Evolutionary conservation across 2,113 vertebrate genomes (phyloP).

Genomic region (Archocentrus centrarchus): DNA sequence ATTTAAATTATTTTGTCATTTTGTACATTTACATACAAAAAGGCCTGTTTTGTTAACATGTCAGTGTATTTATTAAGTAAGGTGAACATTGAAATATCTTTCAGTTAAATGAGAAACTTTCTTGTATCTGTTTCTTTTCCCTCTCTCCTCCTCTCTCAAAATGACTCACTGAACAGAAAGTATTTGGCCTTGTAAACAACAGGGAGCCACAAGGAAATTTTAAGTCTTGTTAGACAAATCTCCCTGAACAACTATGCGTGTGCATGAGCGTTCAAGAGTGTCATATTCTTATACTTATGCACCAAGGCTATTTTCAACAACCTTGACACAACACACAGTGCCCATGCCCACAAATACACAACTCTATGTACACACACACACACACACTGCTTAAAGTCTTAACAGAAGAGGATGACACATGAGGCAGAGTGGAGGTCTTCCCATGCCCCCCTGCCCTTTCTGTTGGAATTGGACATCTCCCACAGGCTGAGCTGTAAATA

Average conservation of each 20-base stretch:
- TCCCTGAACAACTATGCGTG: slow-evolving; percentile 24
- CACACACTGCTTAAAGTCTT: slow-evolving; percentile 50
- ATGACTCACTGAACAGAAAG: slow-evolving; percentile 31
- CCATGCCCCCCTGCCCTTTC: slow-evolving; percentile 89
- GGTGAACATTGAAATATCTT: background rate
- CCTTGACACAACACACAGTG: slow-evolving; percentile 37
- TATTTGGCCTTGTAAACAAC: slow-evolving; percentile 46
- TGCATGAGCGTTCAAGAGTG: slow-evolving; percentile 31
- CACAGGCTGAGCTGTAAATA: slow-evolving; percentile 85
- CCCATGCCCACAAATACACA: background rate
- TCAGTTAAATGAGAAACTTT: slow-evolving; percentile 19
- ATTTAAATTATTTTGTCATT: background rate
- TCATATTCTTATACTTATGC: slow-evolving; percentile 47
- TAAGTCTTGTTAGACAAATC: slow-evolving; percentile 47
- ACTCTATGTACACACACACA: slow-evolving; percentile 11
- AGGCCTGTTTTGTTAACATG: background rate
- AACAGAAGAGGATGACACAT: slow-evolving; percentile 65
- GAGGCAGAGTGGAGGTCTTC: slow-evolving; percentile 80
- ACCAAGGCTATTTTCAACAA: slow-evolving; percentile 50
- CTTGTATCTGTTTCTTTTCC: background rate
- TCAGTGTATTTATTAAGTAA: background rate
- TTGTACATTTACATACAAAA: background rate
- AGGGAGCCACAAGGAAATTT: slow-evolving; percentile 42
- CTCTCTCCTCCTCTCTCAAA: slow-evolving; percentile 6
- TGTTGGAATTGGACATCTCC: slow-evolving; percentile 84